Conservation (phyloP, 2,113 vertebrate species). For the human region DNA sequence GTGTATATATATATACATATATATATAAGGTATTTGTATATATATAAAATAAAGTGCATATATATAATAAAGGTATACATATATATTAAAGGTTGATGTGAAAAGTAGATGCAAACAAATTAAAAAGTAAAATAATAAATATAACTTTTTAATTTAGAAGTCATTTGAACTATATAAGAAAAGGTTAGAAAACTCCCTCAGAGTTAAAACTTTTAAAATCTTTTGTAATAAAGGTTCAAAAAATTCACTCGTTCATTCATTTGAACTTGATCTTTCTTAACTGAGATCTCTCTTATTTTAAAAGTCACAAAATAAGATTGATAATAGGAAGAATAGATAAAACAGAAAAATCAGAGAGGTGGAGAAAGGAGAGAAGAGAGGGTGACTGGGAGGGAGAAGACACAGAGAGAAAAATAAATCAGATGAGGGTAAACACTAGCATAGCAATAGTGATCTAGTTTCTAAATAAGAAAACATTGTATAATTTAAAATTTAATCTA, state of each 20-base stretch:
- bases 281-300: neutral
- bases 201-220: neutral
- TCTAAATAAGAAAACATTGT: neutral
- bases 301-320: neutral
- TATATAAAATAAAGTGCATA: too few species aligned
- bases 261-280: neutral
- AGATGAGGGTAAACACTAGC: fast-evolving
- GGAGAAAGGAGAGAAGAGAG: neutral
- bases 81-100: neutral
- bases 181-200: neutral
- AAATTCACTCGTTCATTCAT: neutral
- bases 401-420: neutral
- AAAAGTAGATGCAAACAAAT: neutral
- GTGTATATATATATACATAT: too few species aligned
- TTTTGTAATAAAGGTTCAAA: neutral
- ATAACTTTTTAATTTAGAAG: neutral
- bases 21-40: too few species aligned
- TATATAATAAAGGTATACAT: too few species aligned
- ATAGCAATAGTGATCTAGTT: neutral
- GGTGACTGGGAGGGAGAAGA: neutral
- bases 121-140: neutral
- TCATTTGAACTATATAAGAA: neutral
- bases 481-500: neutral
- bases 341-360: neutral
- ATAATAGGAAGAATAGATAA: neutral